Evolutionary conservation across 2,113 vertebrate species (phyloP), one percentile per base, ranked within the genome.

Genomic region (Capreolus pygargus): DNA sequence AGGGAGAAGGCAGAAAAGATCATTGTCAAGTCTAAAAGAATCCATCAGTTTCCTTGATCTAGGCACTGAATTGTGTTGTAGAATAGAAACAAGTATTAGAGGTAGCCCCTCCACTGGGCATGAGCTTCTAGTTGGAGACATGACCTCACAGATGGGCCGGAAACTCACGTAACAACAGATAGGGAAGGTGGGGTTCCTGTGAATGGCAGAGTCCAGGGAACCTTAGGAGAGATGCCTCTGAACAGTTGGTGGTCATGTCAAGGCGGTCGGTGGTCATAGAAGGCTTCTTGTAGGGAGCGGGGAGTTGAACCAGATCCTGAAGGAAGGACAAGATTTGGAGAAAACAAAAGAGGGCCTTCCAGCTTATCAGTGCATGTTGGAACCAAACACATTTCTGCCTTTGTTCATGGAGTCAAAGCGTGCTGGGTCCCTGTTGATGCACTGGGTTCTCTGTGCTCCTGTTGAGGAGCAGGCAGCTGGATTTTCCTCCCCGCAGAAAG

Each of bases 11-110:
- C 36, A 57, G 33, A 43, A 74, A 94, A 94, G 25, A 55, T 55
- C 15, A 74, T 58, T 86, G 21, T 16, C 57, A 93, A 95, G 36
- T 58, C 19, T 82, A 54, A 89, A 88, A 89, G 14, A 89, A 67
- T 21, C 10, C 43, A 21, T 58, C n/a, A 14, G 43, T 81, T 83
- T 83, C 57, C 39, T 57, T 91, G 27, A 67, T 17, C 23, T 14
- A 52, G 28, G 23, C 4, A 16, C 19, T 28, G 43, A 86, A 52
- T 12, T 54, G 45, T 81, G 8, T 25, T 36, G 3, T 25, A 70
- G 19, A 45, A 8, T 47, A 11, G 6, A 79, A 7, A 86, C 39
- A 43, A 9, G 12, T n/a, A 64, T 55, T 45, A 45, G 27, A 78
- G 23, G 17, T 27, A 30, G 21, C 9, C 19, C 16, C 25, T 92